phyloP scores from a whole-genome alignment of 1,140 invertebrate species.

The Anadara kagoshimensis region DNA sequence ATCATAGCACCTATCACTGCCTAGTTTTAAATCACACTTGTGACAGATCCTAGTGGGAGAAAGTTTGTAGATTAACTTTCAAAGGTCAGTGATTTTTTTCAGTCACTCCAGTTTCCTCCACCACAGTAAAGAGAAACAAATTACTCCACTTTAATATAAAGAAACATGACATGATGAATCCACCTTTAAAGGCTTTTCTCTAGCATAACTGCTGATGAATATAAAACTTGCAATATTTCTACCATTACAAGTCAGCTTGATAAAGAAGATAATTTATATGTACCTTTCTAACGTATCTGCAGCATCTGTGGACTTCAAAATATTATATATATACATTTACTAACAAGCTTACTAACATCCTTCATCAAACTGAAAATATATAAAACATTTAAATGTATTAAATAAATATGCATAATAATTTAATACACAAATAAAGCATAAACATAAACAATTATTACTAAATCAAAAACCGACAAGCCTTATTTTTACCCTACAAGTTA shows the following conservation, averaged over 20 bases:
- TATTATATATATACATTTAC: constrained; percentile 96
- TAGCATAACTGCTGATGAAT: neutral
- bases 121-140: no score
- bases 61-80: no score
- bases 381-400: constrained; percentile 57
- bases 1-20: no score
- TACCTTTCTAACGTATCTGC: constrained; percentile 85
- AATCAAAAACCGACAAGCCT: neutral
- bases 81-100: no score
- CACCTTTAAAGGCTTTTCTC: no score
- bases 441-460: neutral
- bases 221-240: neutral
- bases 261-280: constrained; percentile 56
- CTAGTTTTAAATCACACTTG: no score
- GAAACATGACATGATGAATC: no score
- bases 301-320: constrained; percentile 90
- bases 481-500: neutral
- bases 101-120: no score
- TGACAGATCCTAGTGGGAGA: no score
- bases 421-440: neutral
- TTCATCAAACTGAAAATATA: constrained; percentile 90
- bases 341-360: constrained; percentile 95
- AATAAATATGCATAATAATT: neutral
- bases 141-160: no score
- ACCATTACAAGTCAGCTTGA: neutral